These are phyloP conservation scores for Amphipoea oculea DNA, from an alignment of 2,888 invertebrate genomes.

Conservation along the genomic window DNA sequence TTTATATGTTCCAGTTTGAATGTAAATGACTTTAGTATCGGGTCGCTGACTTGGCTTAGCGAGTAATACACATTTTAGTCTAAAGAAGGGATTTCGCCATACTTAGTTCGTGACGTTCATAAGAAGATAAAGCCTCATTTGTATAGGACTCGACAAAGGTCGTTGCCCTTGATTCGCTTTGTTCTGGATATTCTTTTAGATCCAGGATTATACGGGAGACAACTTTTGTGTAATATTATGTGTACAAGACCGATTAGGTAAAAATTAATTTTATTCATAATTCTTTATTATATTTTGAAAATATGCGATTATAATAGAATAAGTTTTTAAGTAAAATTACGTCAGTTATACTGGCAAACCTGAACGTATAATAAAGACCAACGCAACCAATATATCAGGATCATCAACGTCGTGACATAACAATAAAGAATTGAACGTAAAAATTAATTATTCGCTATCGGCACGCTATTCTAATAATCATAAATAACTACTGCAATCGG, in stretches of 20 bases:
- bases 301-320: background rate
- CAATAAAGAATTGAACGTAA: constrained; percentile 87
- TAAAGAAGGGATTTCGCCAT: constrained; percentile 27
- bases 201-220: constrained; percentile 30
- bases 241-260: constrained; percentile 9
- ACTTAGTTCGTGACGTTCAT: constrained; percentile 49
- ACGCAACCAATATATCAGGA: constrained; percentile 72
- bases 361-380: constrained; percentile 57
- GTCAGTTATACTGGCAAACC: constrained; percentile 22
- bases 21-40: constrained; percentile 7
- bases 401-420: constrained; percentile 81
- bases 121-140: constrained; percentile 51
- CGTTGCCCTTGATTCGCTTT: constrained; percentile 39
- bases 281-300: background rate
- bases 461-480: constrained; percentile 89
- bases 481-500: constrained; percentile 89
- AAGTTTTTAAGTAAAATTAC: constrained; percentile 32
- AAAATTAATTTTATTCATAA: background rate
- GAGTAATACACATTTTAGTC: constrained; percentile 19
- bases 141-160: constrained; percentile 37
- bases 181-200: constrained; percentile 39
- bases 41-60: constrained; percentile 10
- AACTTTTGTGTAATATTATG: constrained; percentile 25
- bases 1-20: constrained; percentile 3
- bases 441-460: constrained; percentile 88